These are phyloP conservation scores for Lithobates pipiens DNA, from an alignment of 2,797 vertebrate species.

Conservation along the genomic window DNA sequence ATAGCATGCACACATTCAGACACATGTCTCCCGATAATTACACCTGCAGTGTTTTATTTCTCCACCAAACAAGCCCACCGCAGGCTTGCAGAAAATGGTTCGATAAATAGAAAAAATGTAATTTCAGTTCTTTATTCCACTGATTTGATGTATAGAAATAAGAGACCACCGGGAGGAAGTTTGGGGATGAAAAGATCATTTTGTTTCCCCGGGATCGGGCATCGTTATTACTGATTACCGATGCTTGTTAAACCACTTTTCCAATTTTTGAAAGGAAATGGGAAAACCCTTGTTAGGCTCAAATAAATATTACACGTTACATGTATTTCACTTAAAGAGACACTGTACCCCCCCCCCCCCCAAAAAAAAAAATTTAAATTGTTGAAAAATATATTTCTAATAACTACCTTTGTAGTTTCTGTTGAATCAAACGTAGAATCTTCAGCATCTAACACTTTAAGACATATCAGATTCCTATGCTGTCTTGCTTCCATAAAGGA, in stretches of 20 bases:
- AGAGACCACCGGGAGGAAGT: neutral
- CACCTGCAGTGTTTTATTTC: slow-evolving; percentile 35
- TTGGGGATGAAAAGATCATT: slow-evolving; percentile 15
- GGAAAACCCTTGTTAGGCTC: neutral
- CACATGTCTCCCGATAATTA: slow-evolving; percentile 30
- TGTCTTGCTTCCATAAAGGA: too few species aligned
- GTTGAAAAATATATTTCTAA: too few species aligned
- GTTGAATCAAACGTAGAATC: too few species aligned
- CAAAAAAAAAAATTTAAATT: too few species aligned
- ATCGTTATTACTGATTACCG: slow-evolving; percentile 12
- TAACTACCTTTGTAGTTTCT: too few species aligned
- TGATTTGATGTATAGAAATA: slow-evolving; percentile 8
- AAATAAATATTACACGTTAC: neutral
- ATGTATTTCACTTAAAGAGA: too few species aligned
- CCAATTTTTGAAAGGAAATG: neutral
- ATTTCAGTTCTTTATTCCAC: slow-evolving; percentile 12
- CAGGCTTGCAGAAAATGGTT: slow-evolving; percentile 2
- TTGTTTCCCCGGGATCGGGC: neutral
- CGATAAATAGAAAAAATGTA: slow-evolving; percentile 2
- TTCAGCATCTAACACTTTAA: too few species aligned
- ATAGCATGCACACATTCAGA: slow-evolving; percentile 24
- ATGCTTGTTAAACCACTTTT: neutral
- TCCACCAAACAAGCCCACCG: neutral
- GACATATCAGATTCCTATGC: too few species aligned
- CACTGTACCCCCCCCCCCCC: too few species aligned